Evolutionary conservation across 2,888 invertebrate species (phyloP).

Genomic region (Lasioglossum lativentre): DNA sequence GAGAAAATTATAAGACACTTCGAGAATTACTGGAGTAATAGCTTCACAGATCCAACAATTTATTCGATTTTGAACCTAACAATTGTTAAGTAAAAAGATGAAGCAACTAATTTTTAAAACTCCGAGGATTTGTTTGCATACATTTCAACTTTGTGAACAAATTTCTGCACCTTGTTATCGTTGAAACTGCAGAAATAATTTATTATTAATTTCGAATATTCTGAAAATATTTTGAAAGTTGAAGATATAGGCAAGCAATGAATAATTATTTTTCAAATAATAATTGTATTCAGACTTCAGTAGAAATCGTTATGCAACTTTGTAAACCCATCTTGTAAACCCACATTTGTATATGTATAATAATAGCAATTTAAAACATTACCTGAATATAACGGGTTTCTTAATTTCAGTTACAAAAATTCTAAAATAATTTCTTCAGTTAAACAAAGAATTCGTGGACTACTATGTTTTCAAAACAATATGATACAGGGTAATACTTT

Average conservation of each 20-base stretch:
- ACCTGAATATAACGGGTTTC: background rate
- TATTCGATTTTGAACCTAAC: no score
- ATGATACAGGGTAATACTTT: rapidly evolving
- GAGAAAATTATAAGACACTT: background rate
- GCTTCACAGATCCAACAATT: no score
- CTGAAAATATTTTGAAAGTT: background rate
- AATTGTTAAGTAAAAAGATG: no score
- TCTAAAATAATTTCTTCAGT: background rate
- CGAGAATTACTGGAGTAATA: background rate
- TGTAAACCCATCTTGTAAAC: background rate
- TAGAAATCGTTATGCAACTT: background rate
- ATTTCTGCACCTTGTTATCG: background rate
- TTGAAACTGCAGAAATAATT: background rate
- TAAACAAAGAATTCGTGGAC: background rate
- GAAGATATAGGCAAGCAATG: background rate
- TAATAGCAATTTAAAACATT: background rate
- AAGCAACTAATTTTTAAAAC: no score
- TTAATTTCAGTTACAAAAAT: background rate
- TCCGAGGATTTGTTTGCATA: background rate
- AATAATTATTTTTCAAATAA: background rate
- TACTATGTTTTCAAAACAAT: background rate
- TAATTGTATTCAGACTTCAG: no score
- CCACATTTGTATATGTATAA: no score
- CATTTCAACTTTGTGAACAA: background rate
- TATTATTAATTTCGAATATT: background rate